Conservation (phyloP, 2,888 invertebrate genomes). For the Leptodirus hochenwartii region DNA sequence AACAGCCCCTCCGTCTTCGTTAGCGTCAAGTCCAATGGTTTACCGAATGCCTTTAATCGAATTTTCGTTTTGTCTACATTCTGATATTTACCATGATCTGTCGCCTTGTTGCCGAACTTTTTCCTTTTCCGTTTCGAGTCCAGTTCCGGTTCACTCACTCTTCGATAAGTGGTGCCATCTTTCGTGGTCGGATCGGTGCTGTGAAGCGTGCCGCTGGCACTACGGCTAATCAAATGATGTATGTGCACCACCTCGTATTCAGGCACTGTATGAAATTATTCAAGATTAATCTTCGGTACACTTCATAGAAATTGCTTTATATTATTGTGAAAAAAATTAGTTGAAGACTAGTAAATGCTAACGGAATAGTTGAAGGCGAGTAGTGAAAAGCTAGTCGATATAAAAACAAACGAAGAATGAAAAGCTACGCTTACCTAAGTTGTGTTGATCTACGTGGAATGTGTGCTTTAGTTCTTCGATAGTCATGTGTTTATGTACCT, state of each 20-base stretch:
- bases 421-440: conserved; percentile 31
- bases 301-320: conserved; percentile 3
- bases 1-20: conserved; percentile 61
- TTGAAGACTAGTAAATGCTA: not conserved
- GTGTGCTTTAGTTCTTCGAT: conserved; percentile 60
- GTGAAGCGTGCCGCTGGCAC: not conserved
- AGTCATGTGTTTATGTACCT: conserved; percentile 84
- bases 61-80: conserved; percentile 1
- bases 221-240: not conserved
- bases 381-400: not conserved
- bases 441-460: conserved; percentile 66
- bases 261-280: conserved; percentile 42
- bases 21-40: conserved; percentile 51
- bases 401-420: not conserved
- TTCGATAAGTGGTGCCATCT: not conserved
- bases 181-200: not conserved
- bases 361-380: not conserved
- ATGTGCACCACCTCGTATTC: conserved; percentile 69
- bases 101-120: conserved; percentile 15
- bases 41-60: conserved; percentile 59
- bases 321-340: not conserved
- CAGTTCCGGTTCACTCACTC: not conserved
- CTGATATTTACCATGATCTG: conserved; percentile 15
- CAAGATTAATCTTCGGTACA: no score
- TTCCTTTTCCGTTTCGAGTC: not conserved